Evolutionary conservation across 2,797 vertebrate species (phyloP), one percentile per base, ranked within the genome.

Genomic region (Micrastur ruficollis): DNA sequence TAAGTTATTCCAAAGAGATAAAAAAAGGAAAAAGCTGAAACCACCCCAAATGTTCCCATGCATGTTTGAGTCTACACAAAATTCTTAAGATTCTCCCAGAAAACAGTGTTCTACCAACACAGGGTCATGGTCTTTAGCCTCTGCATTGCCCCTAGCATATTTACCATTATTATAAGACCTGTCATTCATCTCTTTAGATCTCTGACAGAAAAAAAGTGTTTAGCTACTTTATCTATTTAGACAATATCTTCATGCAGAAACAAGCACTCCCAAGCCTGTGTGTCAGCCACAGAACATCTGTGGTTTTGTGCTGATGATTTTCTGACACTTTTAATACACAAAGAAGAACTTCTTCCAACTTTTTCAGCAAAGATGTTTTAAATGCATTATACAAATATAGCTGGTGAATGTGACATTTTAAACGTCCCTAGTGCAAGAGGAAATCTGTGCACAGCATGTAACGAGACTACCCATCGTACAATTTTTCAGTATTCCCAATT

Each of bases 111-210:
- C 78, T 96, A 92, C 94, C 83, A 96, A 92, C 20, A 8, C 90
- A 96, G 93, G 96, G 96, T 97, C 96, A 92, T 52, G 93, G 91
- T 95, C 95, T 97, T 96, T 95, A 81, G 78, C 96, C 96, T 96
- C 92, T 96, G 40, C 36, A 79, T 90, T 96, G 97, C 97, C 95
- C 79, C 76, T 75, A 55, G 95, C 95, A 96, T 97, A 97, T 97
- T 97, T 97, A 97, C 95, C 94, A 95, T 92, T 97, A 97, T 96
- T 96, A 96, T 96, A 95, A 96, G 97, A 95, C 87, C 91, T 95
- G 96, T 85, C 95, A 96, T 90, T 97, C 96, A 96, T 97, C 86
- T 96, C 94, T 88, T 91, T 90, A 96, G 95, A 96, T 95, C 86
- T 97, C 80, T 96, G 95, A 58, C 56, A 91, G 87, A 65, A 90